phyloP scores from a whole-genome alignment of 2,888 invertebrate genomes.

The Thera obeliscata region DNA sequence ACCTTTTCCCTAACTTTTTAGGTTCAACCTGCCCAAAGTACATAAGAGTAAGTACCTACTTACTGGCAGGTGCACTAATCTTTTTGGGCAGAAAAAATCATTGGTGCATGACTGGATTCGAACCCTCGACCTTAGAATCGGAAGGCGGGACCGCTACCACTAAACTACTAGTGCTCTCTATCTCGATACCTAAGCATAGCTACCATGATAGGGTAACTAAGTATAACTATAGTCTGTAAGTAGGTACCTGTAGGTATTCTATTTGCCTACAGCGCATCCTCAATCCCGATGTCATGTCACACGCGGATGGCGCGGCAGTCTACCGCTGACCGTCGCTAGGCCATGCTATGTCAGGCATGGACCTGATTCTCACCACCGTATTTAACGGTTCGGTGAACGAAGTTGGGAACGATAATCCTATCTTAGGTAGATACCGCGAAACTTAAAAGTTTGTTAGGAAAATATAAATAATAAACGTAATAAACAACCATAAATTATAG shows the following conservation, averaged over 20 bases:
- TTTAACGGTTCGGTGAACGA: conserved; percentile 76
- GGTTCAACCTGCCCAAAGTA: too few relatives aligned
- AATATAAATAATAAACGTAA: neutral
- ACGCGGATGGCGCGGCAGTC: conserved; percentile 20
- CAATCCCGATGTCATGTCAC: conserved; percentile 3
- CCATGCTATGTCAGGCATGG: conserved; percentile 70
- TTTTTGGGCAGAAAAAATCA: too few relatives aligned
- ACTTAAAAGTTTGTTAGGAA: conserved; percentile 39
- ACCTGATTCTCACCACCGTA: conserved; percentile 71
- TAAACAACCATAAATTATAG: too few relatives aligned
- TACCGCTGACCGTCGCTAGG: conserved; percentile 13
- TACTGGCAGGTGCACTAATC: too few relatives aligned
- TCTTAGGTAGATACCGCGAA: conserved; percentile 32
- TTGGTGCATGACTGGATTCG: too few relatives aligned
- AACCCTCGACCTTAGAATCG: too few relatives aligned
- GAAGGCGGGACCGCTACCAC: too few relatives aligned
- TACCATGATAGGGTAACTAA: too few relatives aligned
- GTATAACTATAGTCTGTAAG: neutral
- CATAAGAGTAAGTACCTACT: too few relatives aligned
- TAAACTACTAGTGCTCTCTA: too few relatives aligned
- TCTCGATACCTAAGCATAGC: too few relatives aligned
- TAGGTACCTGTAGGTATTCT: neutral
- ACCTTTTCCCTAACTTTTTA: too few relatives aligned
- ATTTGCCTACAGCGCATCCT: conserved; percentile 33
- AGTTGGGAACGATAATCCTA: conserved; percentile 60